phyloP scores from a whole-genome alignment of 37 sponge, comb jelly and placozoan species.

The Haliclona indistincta region DNA sequence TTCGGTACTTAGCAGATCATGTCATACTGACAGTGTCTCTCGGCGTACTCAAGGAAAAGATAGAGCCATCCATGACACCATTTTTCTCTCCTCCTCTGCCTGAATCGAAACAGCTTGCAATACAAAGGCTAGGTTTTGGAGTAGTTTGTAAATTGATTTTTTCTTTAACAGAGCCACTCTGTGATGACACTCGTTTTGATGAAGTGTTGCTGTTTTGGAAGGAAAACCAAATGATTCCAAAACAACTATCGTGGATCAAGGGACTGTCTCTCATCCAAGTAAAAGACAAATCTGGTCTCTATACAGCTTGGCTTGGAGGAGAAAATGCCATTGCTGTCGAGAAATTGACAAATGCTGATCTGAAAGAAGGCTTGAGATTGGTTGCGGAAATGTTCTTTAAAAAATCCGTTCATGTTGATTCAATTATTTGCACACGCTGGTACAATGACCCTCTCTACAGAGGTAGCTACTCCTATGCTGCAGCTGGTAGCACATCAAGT shows the following conservation, averaged over 20 bases:
- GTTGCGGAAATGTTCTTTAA: conserved; percentile 6
- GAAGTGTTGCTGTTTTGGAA: not conserved
- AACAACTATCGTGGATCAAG: no score
- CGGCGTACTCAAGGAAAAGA: conserved; percentile 43
- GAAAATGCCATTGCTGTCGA: not conserved
- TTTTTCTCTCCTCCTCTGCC: conserved; percentile 62
- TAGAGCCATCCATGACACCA: not conserved
- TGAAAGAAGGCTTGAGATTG: not conserved
- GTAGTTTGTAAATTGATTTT: conserved; percentile 59
- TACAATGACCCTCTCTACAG: not conserved
- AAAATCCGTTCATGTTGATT: not conserved
- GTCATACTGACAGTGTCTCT: conserved; percentile 62
- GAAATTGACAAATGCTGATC: not conserved
- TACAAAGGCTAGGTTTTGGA: conserved; percentile 55
- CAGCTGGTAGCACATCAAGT: not conserved
- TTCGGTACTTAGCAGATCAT: conserved; percentile 34
- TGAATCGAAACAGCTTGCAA: conserved; percentile 41
- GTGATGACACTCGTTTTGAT: not conserved
- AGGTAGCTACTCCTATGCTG: conserved; percentile 22
- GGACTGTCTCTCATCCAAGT: no score
- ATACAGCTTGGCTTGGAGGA: not conserved
- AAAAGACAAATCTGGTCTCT: not conserved
- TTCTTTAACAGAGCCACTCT: not conserved
- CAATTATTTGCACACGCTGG: conserved; percentile 4
- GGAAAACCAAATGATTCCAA: not conserved